These are phyloP conservation scores for Atrichornis clamosus DNA, from an alignment of 2,113 vertebrate genomes.

Conservation along the genomic window DNA sequence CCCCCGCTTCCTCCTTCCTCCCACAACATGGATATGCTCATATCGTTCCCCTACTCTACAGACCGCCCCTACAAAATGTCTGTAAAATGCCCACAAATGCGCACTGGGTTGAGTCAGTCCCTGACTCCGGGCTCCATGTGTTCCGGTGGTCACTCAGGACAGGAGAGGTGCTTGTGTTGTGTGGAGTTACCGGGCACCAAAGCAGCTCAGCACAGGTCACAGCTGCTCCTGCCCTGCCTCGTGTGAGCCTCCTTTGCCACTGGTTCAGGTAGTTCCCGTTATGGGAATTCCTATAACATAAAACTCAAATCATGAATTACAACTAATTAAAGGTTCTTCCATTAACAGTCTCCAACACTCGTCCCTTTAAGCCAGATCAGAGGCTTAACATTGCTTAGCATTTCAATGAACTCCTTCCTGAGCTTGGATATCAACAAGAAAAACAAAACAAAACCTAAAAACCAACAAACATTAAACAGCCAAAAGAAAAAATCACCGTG, in stretches of 20 bases:
- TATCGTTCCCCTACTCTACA: not conserved
- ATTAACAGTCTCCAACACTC: not conserved
- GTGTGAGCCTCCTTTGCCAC: accelerated
- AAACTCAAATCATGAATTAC: not conserved
- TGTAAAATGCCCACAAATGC: not conserved
- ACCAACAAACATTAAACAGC: not conserved
- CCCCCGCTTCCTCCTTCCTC: not conserved
- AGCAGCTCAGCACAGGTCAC: not conserved
- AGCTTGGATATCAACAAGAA: not conserved
- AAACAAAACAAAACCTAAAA: not conserved
- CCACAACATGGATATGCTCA: too few species aligned
- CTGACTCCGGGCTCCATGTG: not conserved
- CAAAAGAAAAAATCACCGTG: not conserved
- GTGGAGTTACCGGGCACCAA: not conserved
- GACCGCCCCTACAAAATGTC: not conserved
- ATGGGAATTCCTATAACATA: not conserved
- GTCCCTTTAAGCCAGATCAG: not conserved
- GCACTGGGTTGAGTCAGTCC: not conserved
- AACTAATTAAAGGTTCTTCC: not conserved
- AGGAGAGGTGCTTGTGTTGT: not conserved
- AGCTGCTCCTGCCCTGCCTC: not conserved
- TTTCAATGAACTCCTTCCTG: not conserved
- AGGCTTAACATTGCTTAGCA: too few species aligned
- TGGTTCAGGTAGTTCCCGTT: not conserved
- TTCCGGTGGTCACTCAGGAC: too few species aligned